Evolutionary conservation across 2,797 vertebrate species (phyloP), one percentile per base, ranked within the genome.

Genomic region (Gambusia yucatana): DNA sequence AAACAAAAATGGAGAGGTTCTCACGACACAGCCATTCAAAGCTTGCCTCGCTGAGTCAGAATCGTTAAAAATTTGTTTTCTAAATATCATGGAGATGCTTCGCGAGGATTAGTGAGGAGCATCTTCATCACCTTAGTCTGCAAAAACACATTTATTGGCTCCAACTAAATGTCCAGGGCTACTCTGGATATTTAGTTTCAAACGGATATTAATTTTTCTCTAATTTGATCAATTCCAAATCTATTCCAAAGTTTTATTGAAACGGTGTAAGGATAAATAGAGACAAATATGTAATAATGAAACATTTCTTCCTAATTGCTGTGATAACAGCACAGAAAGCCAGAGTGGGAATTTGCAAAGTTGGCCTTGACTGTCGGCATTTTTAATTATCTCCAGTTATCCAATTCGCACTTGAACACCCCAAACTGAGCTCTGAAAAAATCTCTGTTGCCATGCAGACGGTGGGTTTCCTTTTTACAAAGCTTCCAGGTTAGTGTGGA

Each of bases 81-180:
- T 41, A 11, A 78, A 79, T 13, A 52, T 82, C 80, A 65, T 47
- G 17, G 61, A 79, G 78, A 77, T 81, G 63, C 78, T 43, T 69
- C 22, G 80, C 47, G 10, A 71, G 82, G 72, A 79, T 84, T 72
- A 72, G 76, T 61, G 75, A 82, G 13, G 5, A 41, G 36, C 52
- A 63, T 84, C 72, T 61, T n/a, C 65, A 41, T 86, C n/a, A 73
- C 33, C n/a, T 55, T 39, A 52, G 73, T 82, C 78, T 85, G 46
- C 22, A 72, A 84, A 82, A 82, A 46, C 13, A 48, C 4, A 59
- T 46, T 33, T 36, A 4, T 72, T 48, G 9, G 5, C 57, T 41
- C 71, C 36, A 6, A 39, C 72, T 78, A 25, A 33, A 33, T 33
- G 10, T 10, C 17, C 63, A 9, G 4, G 33, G 10, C 33, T 20